Evolutionary conservation across 2,888 invertebrate species (phyloP).

Genomic region (Dysmachus trigonus): DNA sequence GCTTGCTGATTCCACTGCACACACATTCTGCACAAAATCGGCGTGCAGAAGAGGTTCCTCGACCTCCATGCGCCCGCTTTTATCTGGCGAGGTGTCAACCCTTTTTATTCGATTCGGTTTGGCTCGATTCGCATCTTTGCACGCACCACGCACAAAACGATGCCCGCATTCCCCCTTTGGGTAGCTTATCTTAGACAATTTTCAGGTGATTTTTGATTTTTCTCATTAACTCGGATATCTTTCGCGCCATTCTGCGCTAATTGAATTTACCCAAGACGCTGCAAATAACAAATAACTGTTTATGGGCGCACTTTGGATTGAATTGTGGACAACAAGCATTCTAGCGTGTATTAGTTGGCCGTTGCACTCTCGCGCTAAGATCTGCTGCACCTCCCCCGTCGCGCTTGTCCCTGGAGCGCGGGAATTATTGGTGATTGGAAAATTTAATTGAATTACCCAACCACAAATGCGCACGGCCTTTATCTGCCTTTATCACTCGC

Average conservation of each 20-base stretch:
- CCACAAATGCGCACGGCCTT: conserved; percentile 32
- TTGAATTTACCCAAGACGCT: conserved; percentile 6
- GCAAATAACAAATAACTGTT: conserved; percentile 3
- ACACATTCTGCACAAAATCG: not conserved
- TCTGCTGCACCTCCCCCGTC: not conserved
- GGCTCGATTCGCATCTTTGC: not conserved
- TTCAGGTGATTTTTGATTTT: not conserved
- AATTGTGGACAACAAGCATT: conserved; percentile 4
- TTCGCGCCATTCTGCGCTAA: not conserved
- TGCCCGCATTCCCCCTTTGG: not conserved
- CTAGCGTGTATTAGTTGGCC: not conserved
- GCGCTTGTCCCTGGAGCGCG: not conserved
- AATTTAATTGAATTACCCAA: conserved; percentile 35
- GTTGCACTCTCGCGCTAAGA: not conserved
- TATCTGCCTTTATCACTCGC: conserved; percentile 21
- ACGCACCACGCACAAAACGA: not conserved
- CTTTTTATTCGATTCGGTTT: not conserved
- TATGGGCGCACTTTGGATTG: conserved; percentile 9
- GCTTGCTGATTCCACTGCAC: not conserved
- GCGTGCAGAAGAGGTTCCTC: not conserved
- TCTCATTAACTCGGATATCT: not conserved
- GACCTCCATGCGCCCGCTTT: not conserved
- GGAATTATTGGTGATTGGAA: conserved; percentile 17
- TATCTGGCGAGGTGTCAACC: conserved; percentile 20
- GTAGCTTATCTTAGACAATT: not conserved